A percentile compares a stretch with the other conserved stretches of the same genome.
Evolutionary conservation across 2,888 invertebrate genomes (phyloP).

Genomic region (Acleris literana): DNA sequence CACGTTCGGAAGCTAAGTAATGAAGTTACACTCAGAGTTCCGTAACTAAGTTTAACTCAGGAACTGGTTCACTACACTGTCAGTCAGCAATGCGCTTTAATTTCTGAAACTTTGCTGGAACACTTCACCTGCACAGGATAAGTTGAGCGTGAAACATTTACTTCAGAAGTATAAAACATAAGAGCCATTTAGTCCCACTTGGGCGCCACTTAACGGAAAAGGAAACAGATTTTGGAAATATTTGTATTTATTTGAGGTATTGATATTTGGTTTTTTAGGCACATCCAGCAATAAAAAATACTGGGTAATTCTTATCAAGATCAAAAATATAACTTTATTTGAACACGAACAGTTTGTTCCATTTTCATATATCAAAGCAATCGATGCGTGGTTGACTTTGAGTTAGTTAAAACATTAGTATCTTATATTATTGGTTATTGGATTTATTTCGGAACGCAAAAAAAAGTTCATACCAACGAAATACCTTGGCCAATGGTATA

Average conservation of each 20-base stretch:
- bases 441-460: no score
- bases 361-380: no score
- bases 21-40: slow-evolving; percentile 20
- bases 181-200: slow-evolving; percentile 12
- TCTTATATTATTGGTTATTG: no score
- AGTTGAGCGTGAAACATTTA: slow-evolving; percentile 41
- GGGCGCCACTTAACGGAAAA: background rate
- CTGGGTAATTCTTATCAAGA: no score
- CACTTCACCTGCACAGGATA: slow-evolving; percentile 42
- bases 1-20: slow-evolving; percentile 6
- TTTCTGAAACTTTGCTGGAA: slow-evolving; percentile 45
- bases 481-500: no score
- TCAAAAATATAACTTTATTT: no score
- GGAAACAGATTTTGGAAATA: background rate
- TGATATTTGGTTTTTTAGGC: no score
- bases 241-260: background rate
- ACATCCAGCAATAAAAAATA: no score
- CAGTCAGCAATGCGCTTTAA: slow-evolving; percentile 60
- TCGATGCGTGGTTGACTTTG: no score
- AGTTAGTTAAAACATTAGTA: no score
- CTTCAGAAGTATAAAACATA: slow-evolving; percentile 34
- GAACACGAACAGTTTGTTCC: no score
- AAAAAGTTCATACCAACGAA: no score
- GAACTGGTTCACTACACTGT: slow-evolving; percentile 46
- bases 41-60: slow-evolving; percentile 39